phyloP scores from a whole-genome alignment of 2,797 vertebrate genomes.

The Manis crassicaudata region DNA sequence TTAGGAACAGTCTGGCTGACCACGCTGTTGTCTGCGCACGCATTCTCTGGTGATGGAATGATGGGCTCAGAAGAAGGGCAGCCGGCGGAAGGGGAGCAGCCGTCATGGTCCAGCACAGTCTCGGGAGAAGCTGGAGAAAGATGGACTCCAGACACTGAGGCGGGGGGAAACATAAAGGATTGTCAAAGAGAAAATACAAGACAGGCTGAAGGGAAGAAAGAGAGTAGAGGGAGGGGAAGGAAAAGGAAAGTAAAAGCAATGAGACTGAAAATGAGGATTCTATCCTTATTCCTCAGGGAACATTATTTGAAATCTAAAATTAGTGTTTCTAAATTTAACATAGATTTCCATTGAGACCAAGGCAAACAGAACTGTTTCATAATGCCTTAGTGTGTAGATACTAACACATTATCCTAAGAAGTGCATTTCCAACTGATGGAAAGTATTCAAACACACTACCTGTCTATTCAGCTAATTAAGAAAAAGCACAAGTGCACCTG shows the following conservation, averaged over 20 bases:
- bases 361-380: neutral
- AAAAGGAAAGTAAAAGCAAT: neutral
- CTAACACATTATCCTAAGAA: neutral
- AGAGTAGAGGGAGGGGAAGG: neutral
- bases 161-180: neutral
- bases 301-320: constrained; percentile 33
- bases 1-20: constrained; percentile 59
- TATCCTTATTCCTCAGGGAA: neutral
- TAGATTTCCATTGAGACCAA: neutral
- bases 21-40: constrained; percentile 29
- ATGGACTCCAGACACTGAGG: constrained; percentile 82
- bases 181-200: neutral
- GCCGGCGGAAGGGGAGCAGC: constrained; percentile 57
- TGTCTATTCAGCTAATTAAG: neutral
- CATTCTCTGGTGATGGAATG: constrained; percentile 65
- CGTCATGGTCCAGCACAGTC: constrained; percentile 75
- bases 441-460: neutral
- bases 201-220: neutral
- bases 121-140: constrained; percentile 76
- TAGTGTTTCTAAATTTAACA: neutral
- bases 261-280: neutral
- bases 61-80: constrained; percentile 75
- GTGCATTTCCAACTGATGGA: neutral
- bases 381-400: neutral
- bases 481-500: neutral